Percentiles rank a stretch among this genome's conserved stretches.
These are phyloP conservation scores for Puntigrus tetrazona DNA, from an alignment of 2,113 vertebrate genomes.

Conservation along the genomic window DNA sequence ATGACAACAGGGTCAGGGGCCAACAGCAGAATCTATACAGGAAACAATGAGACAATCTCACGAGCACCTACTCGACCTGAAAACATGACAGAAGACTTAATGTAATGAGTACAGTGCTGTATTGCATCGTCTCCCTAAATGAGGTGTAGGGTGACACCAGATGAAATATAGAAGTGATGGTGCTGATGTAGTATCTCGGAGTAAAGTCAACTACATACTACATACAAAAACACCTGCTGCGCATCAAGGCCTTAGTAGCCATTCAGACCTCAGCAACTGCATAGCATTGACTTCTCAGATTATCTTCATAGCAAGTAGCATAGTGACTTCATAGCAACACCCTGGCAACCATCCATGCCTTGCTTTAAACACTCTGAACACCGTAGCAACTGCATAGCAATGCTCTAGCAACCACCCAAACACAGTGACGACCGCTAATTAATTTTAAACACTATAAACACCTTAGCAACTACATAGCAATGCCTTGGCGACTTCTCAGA, in stretches of 20 bases:
- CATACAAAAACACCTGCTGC: not conserved
- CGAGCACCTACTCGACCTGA: not conserved
- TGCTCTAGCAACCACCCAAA: not conserved
- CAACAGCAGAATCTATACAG: constrained; percentile 24
- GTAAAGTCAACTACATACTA: not conserved
- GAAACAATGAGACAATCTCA: constrained; percentile 1
- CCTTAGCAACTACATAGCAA: not conserved
- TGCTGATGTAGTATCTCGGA: not conserved
- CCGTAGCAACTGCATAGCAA: not conserved
- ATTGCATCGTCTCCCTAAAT: not conserved
- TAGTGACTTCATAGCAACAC: not conserved
- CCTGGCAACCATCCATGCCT: no score
- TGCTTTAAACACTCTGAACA: not conserved
- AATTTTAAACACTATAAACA: not conserved
- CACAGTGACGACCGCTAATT: no score
- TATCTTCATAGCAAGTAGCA: not conserved
- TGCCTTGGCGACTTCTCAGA: no score
- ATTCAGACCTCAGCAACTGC: not conserved
- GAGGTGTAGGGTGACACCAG: not conserved
- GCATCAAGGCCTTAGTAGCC: not conserved
- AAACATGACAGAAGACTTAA: constrained; percentile 22
- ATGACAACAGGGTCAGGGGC: constrained; percentile 56
- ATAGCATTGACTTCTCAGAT: not conserved
- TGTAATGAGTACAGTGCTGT: not conserved
- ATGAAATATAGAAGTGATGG: not conserved